phyloP scores from a whole-genome alignment of 2,888 invertebrate species.

The Alentia gelatinosa region DNA sequence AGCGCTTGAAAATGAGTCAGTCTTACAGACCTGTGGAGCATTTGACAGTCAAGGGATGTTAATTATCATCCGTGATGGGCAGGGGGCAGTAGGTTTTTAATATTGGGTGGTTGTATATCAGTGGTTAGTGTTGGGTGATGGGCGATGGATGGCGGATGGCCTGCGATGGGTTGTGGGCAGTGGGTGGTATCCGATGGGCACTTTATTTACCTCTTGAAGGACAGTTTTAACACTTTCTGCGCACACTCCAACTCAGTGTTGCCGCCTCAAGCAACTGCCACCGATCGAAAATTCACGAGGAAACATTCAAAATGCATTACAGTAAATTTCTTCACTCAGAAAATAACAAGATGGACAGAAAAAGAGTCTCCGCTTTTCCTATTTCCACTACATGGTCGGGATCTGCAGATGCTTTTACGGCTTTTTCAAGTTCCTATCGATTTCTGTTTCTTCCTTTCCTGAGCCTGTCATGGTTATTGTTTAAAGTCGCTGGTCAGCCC shows the following conservation, averaged over 20 bases:
- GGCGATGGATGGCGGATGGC: background rate
- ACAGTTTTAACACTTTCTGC: background rate
- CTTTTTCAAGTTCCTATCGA: background rate
- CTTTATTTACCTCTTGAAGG: background rate
- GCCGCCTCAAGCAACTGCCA: background rate
- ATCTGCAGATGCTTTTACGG: background rate
- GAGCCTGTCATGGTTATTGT: background rate
- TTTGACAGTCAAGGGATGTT: too few species aligned
- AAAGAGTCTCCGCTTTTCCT: background rate
- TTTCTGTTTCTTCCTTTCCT: background rate
- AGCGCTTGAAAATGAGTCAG: too few species aligned
- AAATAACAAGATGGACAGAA: background rate
- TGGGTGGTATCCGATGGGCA: background rate
- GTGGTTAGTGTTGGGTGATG: background rate
- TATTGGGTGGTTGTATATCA: background rate
- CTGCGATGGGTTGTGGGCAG: background rate
- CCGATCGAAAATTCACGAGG: background rate
- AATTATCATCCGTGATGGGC: background rate
- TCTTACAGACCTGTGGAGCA: too few species aligned
- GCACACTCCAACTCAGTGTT: background rate
- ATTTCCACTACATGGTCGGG: background rate
- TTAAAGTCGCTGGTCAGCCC: background rate
- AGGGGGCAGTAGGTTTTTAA: background rate
- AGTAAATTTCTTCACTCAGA: background rate
- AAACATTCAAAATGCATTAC: slow-evolving; percentile 48